These are phyloP conservation scores for Coptodon bakossiorum DNA, from an alignment of 2,113 vertebrate species.

Conservation along the genomic window DNA sequence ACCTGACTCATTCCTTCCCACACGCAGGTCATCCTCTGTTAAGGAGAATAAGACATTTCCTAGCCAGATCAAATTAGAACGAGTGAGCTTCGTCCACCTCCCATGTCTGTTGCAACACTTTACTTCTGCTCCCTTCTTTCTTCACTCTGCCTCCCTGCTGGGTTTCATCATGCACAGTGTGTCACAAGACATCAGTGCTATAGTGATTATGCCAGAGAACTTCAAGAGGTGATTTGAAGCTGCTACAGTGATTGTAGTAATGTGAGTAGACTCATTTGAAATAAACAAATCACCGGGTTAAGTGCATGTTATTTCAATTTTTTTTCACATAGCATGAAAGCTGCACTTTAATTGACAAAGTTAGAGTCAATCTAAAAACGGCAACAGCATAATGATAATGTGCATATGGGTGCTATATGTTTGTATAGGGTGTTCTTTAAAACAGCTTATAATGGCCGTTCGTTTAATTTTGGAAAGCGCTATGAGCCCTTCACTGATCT, in stretches of 20 bases:
- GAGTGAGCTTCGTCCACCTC: constrained; percentile 51
- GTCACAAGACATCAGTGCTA: constrained; percentile 53
- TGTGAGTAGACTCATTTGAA: constrained; percentile 10
- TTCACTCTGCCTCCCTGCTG: constrained; percentile 53
- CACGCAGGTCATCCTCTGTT: constrained; percentile 46
- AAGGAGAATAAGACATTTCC: constrained; percentile 55
- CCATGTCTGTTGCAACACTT: constrained; percentile 60
- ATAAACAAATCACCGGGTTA: constrained; percentile 19
- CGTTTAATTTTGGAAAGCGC: constrained; percentile 50
- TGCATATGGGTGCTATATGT: not conserved
- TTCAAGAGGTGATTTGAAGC: constrained; percentile 42
- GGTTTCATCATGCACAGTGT: constrained; percentile 64
- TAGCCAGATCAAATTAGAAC: constrained; percentile 50
- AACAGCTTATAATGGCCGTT: constrained; percentile 30
- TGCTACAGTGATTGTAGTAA: constrained; percentile 42
- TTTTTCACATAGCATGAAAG: constrained; percentile 6
- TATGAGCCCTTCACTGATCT: constrained; percentile 1
- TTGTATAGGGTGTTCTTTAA: not conserved
- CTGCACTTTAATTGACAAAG: not conserved
- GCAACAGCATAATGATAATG: not conserved
- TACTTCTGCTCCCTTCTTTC: constrained; percentile 33
- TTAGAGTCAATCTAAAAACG: not conserved
- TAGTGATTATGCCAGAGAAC: constrained; percentile 56
- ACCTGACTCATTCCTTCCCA: constrained; percentile 58
- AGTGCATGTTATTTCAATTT: not conserved